phyloP scores from a whole-genome alignment of 2,113 vertebrate species.

The Thymallus thymallus region DNA sequence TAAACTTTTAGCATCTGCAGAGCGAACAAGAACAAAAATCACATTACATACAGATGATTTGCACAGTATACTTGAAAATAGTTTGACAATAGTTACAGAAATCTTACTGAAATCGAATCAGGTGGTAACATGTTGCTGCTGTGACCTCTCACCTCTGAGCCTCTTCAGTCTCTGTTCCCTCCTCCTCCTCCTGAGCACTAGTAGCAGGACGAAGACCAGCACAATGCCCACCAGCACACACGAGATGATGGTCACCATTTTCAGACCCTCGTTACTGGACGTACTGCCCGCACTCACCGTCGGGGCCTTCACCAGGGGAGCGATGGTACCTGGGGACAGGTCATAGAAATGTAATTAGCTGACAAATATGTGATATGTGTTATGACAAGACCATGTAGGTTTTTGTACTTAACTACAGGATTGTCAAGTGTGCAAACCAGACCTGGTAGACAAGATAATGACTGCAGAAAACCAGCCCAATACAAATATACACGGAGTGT shows the following conservation, averaged over 20 bases:
- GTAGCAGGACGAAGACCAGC: conserved; percentile 86
- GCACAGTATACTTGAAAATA: neutral
- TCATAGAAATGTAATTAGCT: neutral
- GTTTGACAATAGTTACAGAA: neutral
- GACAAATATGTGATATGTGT: neutral
- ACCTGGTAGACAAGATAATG: neutral
- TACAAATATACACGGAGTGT: too few relatives aligned
- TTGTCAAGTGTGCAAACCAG: neutral
- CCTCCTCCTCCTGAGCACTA: conserved; percentile 88
- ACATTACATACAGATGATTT: neutral
- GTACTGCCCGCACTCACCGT: conserved; percentile 82
- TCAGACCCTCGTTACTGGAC: conserved; percentile 85
- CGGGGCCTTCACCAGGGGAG: conserved; percentile 92
- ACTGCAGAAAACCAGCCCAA: too few relatives aligned
- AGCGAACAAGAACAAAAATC: conserved; percentile 50
- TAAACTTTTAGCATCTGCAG: conserved; percentile 95
- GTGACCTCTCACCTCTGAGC: conserved; percentile 83
- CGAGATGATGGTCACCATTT: conserved; percentile 98
- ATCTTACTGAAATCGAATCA: neutral
- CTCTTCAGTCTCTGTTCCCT: conserved; percentile 95
- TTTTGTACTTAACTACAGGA: neutral
- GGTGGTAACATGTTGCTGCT: neutral
- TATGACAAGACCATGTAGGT: neutral
- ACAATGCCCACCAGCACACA: conserved; percentile 90
- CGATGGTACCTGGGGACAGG: conserved; percentile 86